phyloP scores from a whole-genome alignment of 2,797 vertebrate species.

The Lepidocolaptes lacrymiger region DNA sequence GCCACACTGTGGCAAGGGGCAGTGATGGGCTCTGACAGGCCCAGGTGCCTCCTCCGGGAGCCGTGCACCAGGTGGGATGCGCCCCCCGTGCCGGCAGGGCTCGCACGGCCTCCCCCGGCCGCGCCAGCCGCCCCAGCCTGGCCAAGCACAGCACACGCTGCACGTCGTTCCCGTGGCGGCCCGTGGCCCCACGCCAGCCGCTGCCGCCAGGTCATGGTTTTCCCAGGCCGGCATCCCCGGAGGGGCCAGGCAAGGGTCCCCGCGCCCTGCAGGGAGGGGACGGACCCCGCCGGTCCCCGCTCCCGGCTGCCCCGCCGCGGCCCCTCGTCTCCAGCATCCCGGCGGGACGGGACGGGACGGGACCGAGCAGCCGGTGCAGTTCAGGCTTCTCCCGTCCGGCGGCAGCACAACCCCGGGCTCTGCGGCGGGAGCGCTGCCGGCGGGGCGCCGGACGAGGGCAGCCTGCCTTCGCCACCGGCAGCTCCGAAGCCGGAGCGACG shows the following conservation, averaged over 20 bases:
- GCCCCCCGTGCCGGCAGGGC: background rate
- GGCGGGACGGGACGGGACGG: background rate
- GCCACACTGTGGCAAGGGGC: background rate
- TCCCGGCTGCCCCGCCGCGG: background rate
- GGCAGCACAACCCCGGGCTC: conserved; percentile 45
- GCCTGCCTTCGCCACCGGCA: background rate
- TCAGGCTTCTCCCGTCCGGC: conserved; percentile 37
- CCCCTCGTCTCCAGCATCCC: background rate
- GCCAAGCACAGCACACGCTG: conserved; percentile 8
- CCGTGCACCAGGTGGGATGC: background rate
- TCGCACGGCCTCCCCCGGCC: background rate
- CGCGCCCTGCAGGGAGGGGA: background rate
- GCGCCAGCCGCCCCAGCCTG: background rate
- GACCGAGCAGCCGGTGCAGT: background rate
- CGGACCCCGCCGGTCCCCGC: background rate
- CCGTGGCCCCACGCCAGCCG: background rate
- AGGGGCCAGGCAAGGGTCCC: background rate
- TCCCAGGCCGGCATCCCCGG: conserved; percentile 21
- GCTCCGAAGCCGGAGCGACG: background rate
- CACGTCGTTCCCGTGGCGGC: background rate
- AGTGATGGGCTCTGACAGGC: background rate
- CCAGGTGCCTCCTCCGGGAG: background rate
- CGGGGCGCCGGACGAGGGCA: conserved; percentile 40
- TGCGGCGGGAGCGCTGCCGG: background rate
- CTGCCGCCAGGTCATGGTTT: conserved; percentile 34